A percentile compares a stretch with the other conserved stretches of the same genome.
Evolutionary conservation across 2,113 vertebrate species (phyloP).

Genomic region (Addax nasomaculatus): DNA sequence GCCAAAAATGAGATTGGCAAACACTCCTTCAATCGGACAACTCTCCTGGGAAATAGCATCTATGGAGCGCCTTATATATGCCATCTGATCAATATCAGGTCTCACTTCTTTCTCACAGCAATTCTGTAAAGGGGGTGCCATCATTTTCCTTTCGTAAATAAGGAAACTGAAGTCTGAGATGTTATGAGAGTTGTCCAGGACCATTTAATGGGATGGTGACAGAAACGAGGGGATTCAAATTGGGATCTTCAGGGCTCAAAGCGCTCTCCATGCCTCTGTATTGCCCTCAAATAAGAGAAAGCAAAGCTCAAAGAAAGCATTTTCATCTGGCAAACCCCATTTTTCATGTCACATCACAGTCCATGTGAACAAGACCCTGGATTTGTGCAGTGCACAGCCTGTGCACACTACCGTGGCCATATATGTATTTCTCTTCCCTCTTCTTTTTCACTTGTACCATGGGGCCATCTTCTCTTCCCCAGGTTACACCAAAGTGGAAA

Average conservation of each 20-base stretch:
- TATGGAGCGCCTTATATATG: not conserved
- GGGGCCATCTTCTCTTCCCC: not conserved
- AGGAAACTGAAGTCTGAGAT: not conserved
- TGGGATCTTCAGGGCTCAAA: not conserved
- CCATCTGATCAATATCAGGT: not conserved
- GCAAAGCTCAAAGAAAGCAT: not conserved
- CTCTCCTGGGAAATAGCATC: not conserved
- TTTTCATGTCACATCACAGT: not conserved
- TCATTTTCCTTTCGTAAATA: not conserved
- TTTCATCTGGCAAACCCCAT: not conserved
- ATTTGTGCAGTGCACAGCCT: not conserved
- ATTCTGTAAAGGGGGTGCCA: not conserved
- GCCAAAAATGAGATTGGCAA: not conserved
- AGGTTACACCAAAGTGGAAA: not conserved
- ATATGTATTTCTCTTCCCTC: not conserved
- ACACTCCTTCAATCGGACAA: not conserved
- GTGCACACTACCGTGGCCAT: rapidly evolving
- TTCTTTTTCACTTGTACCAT: not conserved
- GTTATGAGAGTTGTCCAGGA: not conserved
- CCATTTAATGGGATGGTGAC: not conserved
- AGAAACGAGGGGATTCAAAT: not conserved
- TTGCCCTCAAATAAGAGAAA: not conserved
- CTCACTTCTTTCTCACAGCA: not conserved
- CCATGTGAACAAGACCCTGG: rapidly evolving
- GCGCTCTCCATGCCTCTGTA: not conserved